Base-by-base conservation (phyloP, 2,888 invertebrate genomes). In the Stenolophus ochropezus region DNA sequence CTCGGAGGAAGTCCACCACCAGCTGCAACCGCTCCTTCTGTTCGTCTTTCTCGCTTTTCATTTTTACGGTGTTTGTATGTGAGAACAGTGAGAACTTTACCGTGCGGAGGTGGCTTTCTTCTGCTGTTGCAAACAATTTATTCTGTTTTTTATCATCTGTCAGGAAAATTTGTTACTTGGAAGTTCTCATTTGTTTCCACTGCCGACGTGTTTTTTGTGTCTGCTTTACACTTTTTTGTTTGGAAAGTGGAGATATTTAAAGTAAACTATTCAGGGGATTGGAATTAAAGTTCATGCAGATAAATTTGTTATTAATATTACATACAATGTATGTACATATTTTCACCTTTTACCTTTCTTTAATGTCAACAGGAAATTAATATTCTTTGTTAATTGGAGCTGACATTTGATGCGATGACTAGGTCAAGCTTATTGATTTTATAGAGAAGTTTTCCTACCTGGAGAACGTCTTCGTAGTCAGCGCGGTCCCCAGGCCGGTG, bases 401-500 rank as follows among this genome's bases (percentile, higher is more conserved):
- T 42, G 42, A 42, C 42, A 42, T 42, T 42, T 42, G 42, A 42
- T 0, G 2, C 6, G 2, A 42, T n/a, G 42, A 42, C 6, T 1
- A 42, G 42, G 42, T 42, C 42, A n/a, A 11, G 8, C 1, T 42
- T 42, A 42, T 42, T 42, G 42, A 42, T 42, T 42, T 42, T 42
- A 2, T n/a, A 42, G 42, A 2, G 42, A 42, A 42, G 51, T 53
- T 18, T 53, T 11, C 56, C 18, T 86, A 89, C 89, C 87, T 88
- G 88, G 53, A 88, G 92, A 85, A 93, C 91, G 88, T 95, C 95
- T 84, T 95, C 95, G 89, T 93, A 94, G 89, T 91, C 94, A 85
- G 91, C 92, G 86, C 91, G 90, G 88, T 89, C 93, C 61, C 88
- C 88, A 90, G 90, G 71, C 90, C 89, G 84, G 91, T 91, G 85